These are phyloP conservation scores for Paralichthys olivaceus DNA, from an alignment of 2,113 vertebrate genomes.

Conservation along the genomic window DNA sequence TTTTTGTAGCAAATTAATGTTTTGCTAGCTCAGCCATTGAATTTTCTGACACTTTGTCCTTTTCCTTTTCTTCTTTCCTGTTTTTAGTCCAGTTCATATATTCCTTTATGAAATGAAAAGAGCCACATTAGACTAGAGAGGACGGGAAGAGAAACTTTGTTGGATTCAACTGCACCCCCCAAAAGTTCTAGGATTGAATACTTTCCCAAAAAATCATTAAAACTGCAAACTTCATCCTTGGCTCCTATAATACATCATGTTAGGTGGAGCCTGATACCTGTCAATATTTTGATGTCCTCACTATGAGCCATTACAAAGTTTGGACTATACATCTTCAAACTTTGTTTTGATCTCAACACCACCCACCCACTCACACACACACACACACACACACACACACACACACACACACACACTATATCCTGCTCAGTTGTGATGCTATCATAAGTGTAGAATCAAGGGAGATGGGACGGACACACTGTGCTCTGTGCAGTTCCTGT, in stretches of 20 bases:
- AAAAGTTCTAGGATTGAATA: not conserved
- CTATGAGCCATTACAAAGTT: not conserved
- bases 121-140: not conserved
- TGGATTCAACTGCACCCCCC: not conserved
- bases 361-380: too few relatives aligned
- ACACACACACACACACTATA: too few relatives aligned
- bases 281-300: not conserved
- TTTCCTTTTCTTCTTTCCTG: not conserved
- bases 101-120: not conserved
- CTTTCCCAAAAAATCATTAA: not conserved
- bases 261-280: not conserved
- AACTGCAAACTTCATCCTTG: not conserved
- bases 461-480: too few relatives aligned
- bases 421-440: too few relatives aligned
- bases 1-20: slow-evolving; percentile 37
- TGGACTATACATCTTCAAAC: too few relatives aligned
- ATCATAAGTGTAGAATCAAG: too few relatives aligned
- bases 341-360: too few relatives aligned
- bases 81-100: not conserved
- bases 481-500: too few relatives aligned
- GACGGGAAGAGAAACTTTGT: too few relatives aligned
- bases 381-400: too few relatives aligned
- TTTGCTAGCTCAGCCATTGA: slow-evolving; percentile 20
- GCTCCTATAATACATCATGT: not conserved
- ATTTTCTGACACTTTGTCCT: slow-evolving; percentile 6